Base-by-base conservation (phyloP, 2,113 vertebrate genomes). In the Salvator merianae region DNA sequence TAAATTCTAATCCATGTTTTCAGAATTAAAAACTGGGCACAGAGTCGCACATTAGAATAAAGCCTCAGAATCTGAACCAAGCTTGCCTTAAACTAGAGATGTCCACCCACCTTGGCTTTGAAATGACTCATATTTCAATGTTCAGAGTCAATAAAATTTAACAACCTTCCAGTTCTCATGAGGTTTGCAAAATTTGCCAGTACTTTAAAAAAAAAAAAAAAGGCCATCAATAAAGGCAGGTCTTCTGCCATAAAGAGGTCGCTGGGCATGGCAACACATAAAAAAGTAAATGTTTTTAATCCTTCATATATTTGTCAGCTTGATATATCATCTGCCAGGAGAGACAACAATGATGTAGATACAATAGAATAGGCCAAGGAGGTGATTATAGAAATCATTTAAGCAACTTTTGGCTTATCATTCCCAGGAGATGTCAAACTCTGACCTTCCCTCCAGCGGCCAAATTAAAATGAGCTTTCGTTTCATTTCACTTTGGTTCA, bases 171-270 rank as follows among this genome's bases (percentile, higher is more conserved):
- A 2, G 36, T 43, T 40, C 9, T 59, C 43, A 26, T 6, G 32
- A 78, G 28, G 9, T 81, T 81, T 76, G 55, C 26, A 38, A 90
- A 85, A 65, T 82, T 79, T 72, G 38, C 32, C 63, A 59, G 28
- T 76, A 78, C 43, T 71, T 74, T 83, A 86, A 77, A 26, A 66
- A 32, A 55, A 55, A 55, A 55, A 14, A 55, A 55, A 55, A 55
- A 55, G 20, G 1, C 16, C 66, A 62, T 70, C 86, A 86, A 74
- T 8, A 62, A 1, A 79, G 55, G 14, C 69, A 84, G 38, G 13
- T 80, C 7, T 28, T 83, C 36, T 9, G 14, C 24, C 62, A 18
- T 7, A 83, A 32, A 26, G 9, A 3, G 62, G 62, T 77, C 63
- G 26, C n/a, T 8, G 62, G 53, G 7, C 20, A 12, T 0, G 66